phyloP scores from a whole-genome alignment of 2,113 vertebrate genomes.

The Pangasianodon hypophthalmus region DNA sequence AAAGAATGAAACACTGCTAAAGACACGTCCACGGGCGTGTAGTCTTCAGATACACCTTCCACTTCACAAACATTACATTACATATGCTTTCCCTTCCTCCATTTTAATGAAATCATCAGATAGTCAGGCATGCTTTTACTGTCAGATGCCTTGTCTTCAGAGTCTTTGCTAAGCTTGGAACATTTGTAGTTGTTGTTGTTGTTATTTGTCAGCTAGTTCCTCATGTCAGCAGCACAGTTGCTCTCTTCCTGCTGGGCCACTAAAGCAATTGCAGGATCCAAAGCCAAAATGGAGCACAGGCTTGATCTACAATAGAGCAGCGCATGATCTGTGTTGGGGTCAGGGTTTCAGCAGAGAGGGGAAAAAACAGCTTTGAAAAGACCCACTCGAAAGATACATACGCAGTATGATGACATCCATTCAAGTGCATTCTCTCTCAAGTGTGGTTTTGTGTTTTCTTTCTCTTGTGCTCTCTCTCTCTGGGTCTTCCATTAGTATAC shows the following conservation, averaged over 20 bases:
- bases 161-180: slow-evolving; percentile 15
- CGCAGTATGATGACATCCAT: slow-evolving; percentile 20
- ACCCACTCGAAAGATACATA: slow-evolving; percentile 32
- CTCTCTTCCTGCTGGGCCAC: slow-evolving; percentile 52
- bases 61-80: not conserved
- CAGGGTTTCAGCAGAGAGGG: slow-evolving; percentile 26
- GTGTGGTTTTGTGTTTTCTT: slow-evolving; percentile 40
- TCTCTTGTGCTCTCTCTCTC: slow-evolving; percentile 8
- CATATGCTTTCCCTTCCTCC: slow-evolving; percentile 9
- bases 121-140: slow-evolving; percentile 6
- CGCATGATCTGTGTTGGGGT: slow-evolving; percentile 32
- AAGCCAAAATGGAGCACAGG: slow-evolving; percentile 61
- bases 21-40: not conserved
- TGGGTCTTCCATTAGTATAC: slow-evolving; percentile 4
- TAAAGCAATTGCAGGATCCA: slow-evolving; percentile 64
- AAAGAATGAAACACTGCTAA: not conserved
- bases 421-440: slow-evolving; percentile 34
- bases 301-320: slow-evolving; percentile 40
- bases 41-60: not conserved
- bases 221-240: slow-evolving; percentile 47
- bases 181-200: slow-evolving; percentile 6
- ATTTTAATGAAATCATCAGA: not conserved
- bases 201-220: slow-evolving; percentile 24
- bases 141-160: slow-evolving; percentile 14
- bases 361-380: slow-evolving; percentile 36